phyloP scores from a whole-genome alignment of 2,797 vertebrate genomes.

The Oreochromis grahami region DNA sequence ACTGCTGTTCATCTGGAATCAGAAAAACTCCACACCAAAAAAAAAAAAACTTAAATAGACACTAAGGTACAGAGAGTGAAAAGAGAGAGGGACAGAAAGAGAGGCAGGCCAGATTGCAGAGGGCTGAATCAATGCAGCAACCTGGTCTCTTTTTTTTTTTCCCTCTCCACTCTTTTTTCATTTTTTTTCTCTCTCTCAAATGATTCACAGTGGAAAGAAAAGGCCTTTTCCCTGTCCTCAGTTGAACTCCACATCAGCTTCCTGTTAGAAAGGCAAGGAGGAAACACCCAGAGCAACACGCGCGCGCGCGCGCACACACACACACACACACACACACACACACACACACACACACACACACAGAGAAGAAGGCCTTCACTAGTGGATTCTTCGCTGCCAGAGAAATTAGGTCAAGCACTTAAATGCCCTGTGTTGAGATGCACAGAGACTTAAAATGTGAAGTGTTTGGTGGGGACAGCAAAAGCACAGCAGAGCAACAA shows the following conservation, averaged over 20 bases:
- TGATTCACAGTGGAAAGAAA: conserved; percentile 85
- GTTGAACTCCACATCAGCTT: conserved; percentile 87
- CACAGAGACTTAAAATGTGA: conserved; percentile 53
- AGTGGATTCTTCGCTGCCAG: conserved; percentile 73
- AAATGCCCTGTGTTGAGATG: conserved; percentile 71
- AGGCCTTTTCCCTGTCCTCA: conserved; percentile 84
- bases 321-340: conserved; percentile 36
- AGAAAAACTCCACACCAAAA: conserved; percentile 19
- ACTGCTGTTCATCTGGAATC: conserved; percentile 49
- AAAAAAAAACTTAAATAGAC: conserved; percentile 73
- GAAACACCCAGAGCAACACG: conserved; percentile 77
- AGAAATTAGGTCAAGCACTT: conserved; percentile 83
- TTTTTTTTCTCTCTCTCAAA: conserved; percentile 43
- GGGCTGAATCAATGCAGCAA: conserved; percentile 77
- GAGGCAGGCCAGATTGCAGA: conserved; percentile 79
- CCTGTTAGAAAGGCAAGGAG: conserved; percentile 80
- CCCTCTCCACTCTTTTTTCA: neutral
- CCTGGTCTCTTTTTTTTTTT: conserved; percentile 58
- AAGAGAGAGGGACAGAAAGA: conserved; percentile 8
- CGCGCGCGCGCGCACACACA: conserved; percentile 33
- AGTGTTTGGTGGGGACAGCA: conserved; percentile 39
- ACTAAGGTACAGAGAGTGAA: conserved; percentile 78
- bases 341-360: conserved; percentile 32
- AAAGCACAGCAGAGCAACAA: conserved; percentile 8
- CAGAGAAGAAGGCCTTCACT: conserved; percentile 80